A percentile compares a stretch with the other conserved stretches of the same genome.
phyloP scores from a whole-genome alignment of 2,888 invertebrate species.

The Callinectes sapidus region DNA sequence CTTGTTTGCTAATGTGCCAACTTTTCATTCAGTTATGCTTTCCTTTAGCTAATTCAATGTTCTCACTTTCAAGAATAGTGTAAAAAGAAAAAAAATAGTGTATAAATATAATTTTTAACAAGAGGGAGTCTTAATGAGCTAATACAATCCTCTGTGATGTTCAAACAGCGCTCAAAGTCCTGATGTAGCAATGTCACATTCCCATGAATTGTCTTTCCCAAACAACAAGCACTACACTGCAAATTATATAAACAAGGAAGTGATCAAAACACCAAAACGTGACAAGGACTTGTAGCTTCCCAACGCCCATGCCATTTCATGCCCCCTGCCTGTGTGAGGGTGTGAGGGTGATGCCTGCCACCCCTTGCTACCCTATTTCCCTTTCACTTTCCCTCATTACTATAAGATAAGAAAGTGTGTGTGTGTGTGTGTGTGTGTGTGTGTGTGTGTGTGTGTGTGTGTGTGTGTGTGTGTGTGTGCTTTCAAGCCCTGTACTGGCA shows the following conservation, averaged over 20 bases:
- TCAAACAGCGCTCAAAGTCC: neutral
- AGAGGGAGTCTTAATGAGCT: neutral
- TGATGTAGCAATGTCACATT: neutral
- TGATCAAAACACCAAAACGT: neutral
- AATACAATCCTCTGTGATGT: neutral
- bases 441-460: slow-evolving; percentile 26
- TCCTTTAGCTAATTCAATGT: neutral
- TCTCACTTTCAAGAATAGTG: neutral
- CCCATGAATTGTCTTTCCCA: neutral
- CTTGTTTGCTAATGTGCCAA: neutral
- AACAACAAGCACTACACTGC: neutral
- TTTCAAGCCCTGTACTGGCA: neutral
- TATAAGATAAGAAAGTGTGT: neutral
- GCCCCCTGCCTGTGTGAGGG: neutral
- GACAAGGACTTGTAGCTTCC: neutral
- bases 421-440: slow-evolving; percentile 40
- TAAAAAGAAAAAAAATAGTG: neutral
- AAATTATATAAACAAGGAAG: neutral
- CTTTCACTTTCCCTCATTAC: neutral
- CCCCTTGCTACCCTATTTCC: neutral
- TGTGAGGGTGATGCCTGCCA: slow-evolving; percentile 3
- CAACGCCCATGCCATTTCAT: neutral
- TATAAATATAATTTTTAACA: neutral
- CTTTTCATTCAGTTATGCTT: neutral
- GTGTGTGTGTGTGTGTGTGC: slow-evolving; percentile 24